phyloP scores from a whole-genome alignment of 2,888 invertebrate species.

The Desoria tigrina region DNA sequence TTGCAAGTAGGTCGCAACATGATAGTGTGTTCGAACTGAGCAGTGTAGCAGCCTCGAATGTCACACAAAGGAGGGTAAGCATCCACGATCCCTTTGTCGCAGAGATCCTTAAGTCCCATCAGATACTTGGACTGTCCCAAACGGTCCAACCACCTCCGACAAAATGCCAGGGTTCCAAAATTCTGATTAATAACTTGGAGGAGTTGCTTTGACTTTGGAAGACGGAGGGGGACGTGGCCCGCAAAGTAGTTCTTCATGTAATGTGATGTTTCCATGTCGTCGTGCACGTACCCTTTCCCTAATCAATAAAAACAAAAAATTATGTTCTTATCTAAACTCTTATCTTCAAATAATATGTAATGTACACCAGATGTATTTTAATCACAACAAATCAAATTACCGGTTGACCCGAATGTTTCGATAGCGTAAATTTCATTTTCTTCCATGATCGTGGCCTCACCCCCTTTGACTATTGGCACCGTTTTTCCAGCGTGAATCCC shows the following conservation, averaged over 20 bases:
- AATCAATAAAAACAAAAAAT: neutral
- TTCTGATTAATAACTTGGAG: conserved; percentile 91
- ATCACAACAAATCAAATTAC: conserved; percentile 58
- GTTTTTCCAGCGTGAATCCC: conserved; percentile 96
- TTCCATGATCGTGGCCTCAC: conserved; percentile 97
- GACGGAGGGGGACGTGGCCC: conserved; percentile 71
- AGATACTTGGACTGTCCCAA: conserved; percentile 95
- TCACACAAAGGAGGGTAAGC: conserved; percentile 98
- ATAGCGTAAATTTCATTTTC: conserved; percentile 99
- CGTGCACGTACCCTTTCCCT: conserved; percentile 81
- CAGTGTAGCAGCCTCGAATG: conserved; percentile 95
- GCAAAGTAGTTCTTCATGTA: conserved; percentile 99
- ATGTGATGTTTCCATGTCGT: conserved; percentile 99
- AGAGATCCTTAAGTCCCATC: conserved; percentile 96
- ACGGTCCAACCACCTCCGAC: conserved; percentile 97
- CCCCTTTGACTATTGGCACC: conserved; percentile 98
- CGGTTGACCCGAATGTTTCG: conserved; percentile 98
- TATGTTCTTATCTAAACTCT: neutral
- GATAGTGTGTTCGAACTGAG: conserved; percentile 98
- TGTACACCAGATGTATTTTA: neutral
- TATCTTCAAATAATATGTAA: neutral
- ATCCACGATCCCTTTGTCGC: conserved; percentile 96
- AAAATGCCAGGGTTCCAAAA: conserved; percentile 97
- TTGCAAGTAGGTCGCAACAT: conserved; percentile 96
- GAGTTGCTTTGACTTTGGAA: conserved; percentile 89